Evolutionary conservation across 2,113 vertebrate genomes (phyloP).

Genomic region (Aphyosemion australe): DNA sequence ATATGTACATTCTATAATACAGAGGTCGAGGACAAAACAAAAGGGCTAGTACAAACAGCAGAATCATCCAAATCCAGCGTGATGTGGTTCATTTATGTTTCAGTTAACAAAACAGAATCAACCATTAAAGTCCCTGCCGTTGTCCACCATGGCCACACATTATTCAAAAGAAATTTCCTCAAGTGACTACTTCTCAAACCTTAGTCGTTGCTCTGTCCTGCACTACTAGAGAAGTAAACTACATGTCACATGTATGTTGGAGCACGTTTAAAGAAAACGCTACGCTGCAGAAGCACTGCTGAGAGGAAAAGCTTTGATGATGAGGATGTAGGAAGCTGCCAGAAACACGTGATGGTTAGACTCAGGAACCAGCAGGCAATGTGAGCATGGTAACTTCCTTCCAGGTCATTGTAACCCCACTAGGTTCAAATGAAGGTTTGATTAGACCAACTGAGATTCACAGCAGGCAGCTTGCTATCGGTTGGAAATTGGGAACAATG

Average conservation of each 20-base stretch:
- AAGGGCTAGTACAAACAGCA: too few relatives aligned
- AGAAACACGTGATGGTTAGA: neutral
- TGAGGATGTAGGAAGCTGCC: constrained; percentile 2
- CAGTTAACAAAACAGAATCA: too few relatives aligned
- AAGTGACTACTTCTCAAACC: neutral
- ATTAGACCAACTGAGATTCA: neutral
- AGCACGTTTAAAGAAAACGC: neutral
- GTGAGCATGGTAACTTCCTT: constrained; percentile 9
- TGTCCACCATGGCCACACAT: too few relatives aligned
- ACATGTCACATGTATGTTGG: neutral
- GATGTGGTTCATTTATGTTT: too few relatives aligned
- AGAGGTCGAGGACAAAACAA: constrained; percentile 1
- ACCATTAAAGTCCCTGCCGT: too few relatives aligned
- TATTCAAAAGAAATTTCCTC: too few relatives aligned
- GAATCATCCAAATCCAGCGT: too few relatives aligned
- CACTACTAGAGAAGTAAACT: neutral
- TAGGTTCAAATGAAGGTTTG: too few relatives aligned
- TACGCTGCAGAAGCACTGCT: constrained; percentile 9
- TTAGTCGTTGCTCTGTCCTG: neutral
- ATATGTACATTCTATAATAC: constrained; percentile 6
- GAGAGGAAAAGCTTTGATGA: neutral
- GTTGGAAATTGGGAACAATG: constrained; percentile 31
- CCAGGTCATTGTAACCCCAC: too few relatives aligned
- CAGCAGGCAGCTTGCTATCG: constrained; percentile 44
- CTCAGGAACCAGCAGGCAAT: neutral